Evolutionary conservation across 64 coral and sea anemone species (phyloP).

Genomic region (Catalaphyllia jardinei): DNA sequence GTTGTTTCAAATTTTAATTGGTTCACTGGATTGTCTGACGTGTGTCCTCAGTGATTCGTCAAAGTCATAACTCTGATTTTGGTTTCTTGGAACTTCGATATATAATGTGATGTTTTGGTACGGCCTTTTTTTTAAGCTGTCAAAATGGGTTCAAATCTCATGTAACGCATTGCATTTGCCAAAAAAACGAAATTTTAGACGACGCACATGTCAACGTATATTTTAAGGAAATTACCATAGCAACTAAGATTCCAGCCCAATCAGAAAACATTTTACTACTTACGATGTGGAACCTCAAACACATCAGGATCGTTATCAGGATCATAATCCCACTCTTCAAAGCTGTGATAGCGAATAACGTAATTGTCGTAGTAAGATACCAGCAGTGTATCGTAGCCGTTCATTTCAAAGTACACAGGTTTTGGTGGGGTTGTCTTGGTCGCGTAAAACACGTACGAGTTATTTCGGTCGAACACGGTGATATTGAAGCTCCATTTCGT

Average conservation of each 20-base stretch:
- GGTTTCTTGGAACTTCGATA: too few relatives aligned
- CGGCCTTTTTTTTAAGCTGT: too few relatives aligned
- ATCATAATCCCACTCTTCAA: conserved; percentile 76
- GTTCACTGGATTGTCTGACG: too few relatives aligned
- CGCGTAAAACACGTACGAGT: conserved; percentile 77
- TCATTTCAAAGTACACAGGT: conserved; percentile 81
- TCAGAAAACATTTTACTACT: conserved; percentile 29
- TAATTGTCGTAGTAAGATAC: conserved; percentile 88
- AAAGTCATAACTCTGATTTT: too few relatives aligned
- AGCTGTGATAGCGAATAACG: conserved; percentile 68
- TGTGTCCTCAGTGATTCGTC: too few relatives aligned
- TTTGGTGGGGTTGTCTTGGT: conserved; percentile 75
- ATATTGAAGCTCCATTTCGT: conserved; percentile 80
- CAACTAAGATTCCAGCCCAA: not conserved
- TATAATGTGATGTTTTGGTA: too few relatives aligned
- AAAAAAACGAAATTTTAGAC: too few relatives aligned
- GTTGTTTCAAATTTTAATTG: too few relatives aligned
- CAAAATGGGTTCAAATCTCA: too few relatives aligned
- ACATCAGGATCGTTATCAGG: conserved; percentile 50
- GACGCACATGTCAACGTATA: too few relatives aligned
- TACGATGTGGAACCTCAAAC: conserved; percentile 76
- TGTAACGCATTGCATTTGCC: too few relatives aligned
- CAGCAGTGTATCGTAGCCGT: conserved; percentile 83
- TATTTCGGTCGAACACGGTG: conserved; percentile 71
- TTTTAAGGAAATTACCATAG: too few relatives aligned